Conservation (phyloP, 2,797 vertebrate genomes). For the Poecile montanus region DNA sequence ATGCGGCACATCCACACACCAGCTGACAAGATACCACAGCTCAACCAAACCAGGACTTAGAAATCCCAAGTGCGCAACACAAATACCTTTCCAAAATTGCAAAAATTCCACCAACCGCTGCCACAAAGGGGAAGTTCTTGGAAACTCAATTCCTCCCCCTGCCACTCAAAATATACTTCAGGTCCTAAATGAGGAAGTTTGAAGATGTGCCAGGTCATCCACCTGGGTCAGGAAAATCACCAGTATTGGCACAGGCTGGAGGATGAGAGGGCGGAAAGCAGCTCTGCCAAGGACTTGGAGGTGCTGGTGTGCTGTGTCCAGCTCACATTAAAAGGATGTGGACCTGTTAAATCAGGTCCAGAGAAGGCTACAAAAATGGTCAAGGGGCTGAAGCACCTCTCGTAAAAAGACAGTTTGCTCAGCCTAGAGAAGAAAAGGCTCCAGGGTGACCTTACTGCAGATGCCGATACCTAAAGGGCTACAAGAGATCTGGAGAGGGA, state of each 20-base stretch:
- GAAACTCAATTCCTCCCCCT: background rate
- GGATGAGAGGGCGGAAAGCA: background rate
- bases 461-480: background rate
- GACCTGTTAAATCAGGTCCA: background rate
- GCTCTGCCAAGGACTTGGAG: background rate
- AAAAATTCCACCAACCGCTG: background rate
- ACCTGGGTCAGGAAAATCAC: background rate
- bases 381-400: background rate
- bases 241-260: background rate
- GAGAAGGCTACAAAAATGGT: background rate
- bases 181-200: background rate
- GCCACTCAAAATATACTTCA: background rate
- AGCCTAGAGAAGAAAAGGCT: background rate
- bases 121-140: background rate
- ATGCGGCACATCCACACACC: background rate
- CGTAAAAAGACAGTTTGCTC: rapidly evolving
- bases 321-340: background rate
- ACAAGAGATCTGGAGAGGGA: background rate
- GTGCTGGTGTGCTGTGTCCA: background rate
- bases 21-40: background rate
- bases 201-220: background rate
- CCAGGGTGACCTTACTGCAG: rapidly evolving
- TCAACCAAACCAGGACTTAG: background rate
- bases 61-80: background rate
- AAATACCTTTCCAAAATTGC: background rate